A percentile compares a stretch with the other conserved stretches of the same genome.
Evolutionary conservation across 2,113 vertebrate species (phyloP).

Genomic region (Gambusia affinis): DNA sequence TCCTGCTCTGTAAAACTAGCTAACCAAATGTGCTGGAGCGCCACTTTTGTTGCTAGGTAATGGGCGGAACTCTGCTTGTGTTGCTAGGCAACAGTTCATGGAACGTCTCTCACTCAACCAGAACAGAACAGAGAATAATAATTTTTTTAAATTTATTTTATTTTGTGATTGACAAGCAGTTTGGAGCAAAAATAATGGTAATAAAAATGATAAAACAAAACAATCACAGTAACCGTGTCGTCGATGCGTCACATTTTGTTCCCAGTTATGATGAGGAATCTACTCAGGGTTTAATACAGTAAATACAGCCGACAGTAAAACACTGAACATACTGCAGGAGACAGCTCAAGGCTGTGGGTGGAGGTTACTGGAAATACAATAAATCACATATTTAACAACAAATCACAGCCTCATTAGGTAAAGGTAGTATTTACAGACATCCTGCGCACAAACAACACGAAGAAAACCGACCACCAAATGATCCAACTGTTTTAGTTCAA

Average conservation of each 20-base stretch:
- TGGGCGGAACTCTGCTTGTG: too few species aligned
- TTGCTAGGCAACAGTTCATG: too few species aligned
- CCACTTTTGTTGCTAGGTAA: too few species aligned
- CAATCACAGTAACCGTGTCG: constrained; percentile 10
- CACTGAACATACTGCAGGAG: constrained; percentile 15
- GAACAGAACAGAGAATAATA: not conserved
- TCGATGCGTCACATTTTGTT: constrained; percentile 39
- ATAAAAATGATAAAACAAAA: not conserved
- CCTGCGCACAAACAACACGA: not conserved
- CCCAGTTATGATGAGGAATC: constrained; percentile 16
- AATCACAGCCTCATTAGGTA: constrained; percentile 1
- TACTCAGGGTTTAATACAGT: too few species aligned
- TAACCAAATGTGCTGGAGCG: too few species aligned
- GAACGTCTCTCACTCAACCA: too few species aligned
- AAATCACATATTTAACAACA: constrained; percentile 4
- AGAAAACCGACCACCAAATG: not conserved
- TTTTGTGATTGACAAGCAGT: constrained; percentile 30
- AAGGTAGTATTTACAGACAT: not conserved
- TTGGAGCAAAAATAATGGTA: constrained; percentile 12
- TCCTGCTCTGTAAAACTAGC: too few species aligned
- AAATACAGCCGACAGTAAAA: constrained; percentile 7
- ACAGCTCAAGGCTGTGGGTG: constrained; percentile 3
- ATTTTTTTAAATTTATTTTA: not conserved
- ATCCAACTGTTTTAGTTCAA: not conserved
- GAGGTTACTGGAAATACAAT: constrained; percentile 1